phyloP scores from a whole-genome alignment of 2,797 vertebrate species.

The Sebastes vulpes region DNA sequence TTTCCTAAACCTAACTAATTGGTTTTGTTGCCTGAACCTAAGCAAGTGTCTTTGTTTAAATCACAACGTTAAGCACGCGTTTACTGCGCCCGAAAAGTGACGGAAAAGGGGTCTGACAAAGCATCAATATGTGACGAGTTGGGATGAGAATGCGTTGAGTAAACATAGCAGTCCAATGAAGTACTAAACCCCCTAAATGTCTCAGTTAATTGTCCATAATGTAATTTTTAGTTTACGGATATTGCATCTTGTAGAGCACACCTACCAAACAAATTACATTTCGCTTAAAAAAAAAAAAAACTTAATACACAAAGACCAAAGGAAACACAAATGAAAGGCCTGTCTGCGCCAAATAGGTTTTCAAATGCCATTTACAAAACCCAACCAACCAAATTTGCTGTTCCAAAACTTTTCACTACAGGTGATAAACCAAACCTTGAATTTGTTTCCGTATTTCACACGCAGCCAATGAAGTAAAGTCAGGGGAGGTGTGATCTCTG shows the following conservation, averaged over 20 bases:
- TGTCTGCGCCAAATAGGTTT: neutral
- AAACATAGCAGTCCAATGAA: neutral
- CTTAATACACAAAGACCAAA: neutral
- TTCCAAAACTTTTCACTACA: neutral
- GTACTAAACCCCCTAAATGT: neutral
- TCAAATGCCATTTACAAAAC: neutral
- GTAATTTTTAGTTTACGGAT: neutral
- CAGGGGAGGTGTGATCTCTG: neutral
- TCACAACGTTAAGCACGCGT: too few relatives aligned
- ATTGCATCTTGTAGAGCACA: neutral
- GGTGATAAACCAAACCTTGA: constrained; percentile 15
- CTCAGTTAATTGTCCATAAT: neutral
- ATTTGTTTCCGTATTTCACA: constrained; percentile 18
- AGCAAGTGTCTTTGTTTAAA: too few relatives aligned
- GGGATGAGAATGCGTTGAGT: neutral
- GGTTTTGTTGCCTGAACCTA: too few relatives aligned
- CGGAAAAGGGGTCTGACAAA: too few relatives aligned
- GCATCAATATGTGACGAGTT: too few relatives aligned
- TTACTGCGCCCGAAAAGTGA: too few relatives aligned
- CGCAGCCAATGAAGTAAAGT: neutral
- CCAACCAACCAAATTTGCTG: neutral
- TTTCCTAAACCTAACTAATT: too few relatives aligned
- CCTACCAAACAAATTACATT: neutral
- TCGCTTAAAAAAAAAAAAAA: neutral
- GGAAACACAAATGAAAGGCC: neutral